Base-by-base conservation (phyloP, 2,888 invertebrate species). In the Dascillus cervinus region DNA sequence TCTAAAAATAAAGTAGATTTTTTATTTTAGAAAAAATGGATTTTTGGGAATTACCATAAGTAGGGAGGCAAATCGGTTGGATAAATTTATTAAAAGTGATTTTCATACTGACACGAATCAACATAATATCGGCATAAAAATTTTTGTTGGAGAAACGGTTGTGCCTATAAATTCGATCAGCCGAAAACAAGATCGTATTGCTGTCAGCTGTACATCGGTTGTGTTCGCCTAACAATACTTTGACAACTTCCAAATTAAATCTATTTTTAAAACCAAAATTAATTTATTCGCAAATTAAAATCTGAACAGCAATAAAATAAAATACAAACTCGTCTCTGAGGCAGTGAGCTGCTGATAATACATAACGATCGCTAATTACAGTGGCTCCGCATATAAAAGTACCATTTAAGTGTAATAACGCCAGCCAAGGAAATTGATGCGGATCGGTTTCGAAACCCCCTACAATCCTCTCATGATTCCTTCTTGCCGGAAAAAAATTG, bases 371-470 rank as follows among this genome's bases (percentile, higher is more conserved):
- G 31, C 84, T 85, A 23, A 90, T 69, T 14, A 89, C 69, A 2
- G 87, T 86, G 11, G 82, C 89, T 1, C 89, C 89, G 54, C 89
- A 90, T 59, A 89, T 88, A 66, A 88, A 89, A 62, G 83, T 83
- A 0, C 88, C 87, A 55, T 89, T 84, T 60, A 89, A 89, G 6
- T 89, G 81, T 32, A 90, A 72, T 23, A 88, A 72, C 2, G 85
- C 89, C 64, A 89, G 76, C 89, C 89, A 89, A 5, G 89, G 89
- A 62, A 86, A 89, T 47, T 82, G 77, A 66, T 88, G 85, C 15
- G 83, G 72, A 29, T 82, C 81, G 1, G 88, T 82, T 11, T 87
- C 83, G 52, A 77, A 71, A n/a, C 89, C 89, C 28, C 89, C 89
- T 32, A 89, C 85, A 44, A 90, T 88, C 47, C 89, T 71, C 58